Conservation (phyloP, 2,113 vertebrate genomes). For the Indicator indicator region DNA sequence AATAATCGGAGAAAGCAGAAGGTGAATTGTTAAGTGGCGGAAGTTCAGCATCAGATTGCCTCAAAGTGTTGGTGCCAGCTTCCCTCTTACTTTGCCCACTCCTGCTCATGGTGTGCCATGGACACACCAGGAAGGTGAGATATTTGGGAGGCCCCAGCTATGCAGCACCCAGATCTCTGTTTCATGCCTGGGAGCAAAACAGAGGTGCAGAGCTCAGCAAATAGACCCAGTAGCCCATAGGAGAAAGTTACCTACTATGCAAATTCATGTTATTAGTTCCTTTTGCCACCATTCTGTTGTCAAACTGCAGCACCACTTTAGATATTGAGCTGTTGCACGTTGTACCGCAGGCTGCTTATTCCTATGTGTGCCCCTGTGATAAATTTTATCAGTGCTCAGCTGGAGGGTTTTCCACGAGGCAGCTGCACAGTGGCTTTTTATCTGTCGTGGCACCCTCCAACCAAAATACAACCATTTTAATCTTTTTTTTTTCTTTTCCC, state of each 20-base stretch:
- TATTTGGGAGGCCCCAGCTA: background rate
- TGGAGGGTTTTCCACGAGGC: constrained; percentile 48
- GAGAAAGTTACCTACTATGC: background rate
- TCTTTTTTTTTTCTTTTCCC: background rate
- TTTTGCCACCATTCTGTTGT: background rate
- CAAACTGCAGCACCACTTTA: constrained; percentile 40
- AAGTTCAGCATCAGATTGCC: background rate
- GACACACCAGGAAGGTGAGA: fast-evolving
- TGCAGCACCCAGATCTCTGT: background rate
- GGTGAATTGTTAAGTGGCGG: background rate
- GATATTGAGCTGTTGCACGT: constrained; percentile 64
- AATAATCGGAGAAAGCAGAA: background rate
- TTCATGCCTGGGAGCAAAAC: background rate
- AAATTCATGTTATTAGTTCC: fast-evolving
- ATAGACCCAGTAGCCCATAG: background rate
- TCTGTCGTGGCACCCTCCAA: constrained; percentile 60
- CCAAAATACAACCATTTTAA: background rate
- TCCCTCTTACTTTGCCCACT: fast-evolving
- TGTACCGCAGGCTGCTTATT: constrained; percentile 70
- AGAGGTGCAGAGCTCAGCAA: background rate
- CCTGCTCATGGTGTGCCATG: background rate
- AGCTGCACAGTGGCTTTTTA: constrained; percentile 77
- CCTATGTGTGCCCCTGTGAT: constrained; percentile 69
- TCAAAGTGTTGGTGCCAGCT: background rate
- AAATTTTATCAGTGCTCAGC: constrained; percentile 80